These are phyloP conservation scores for Telenomus remus DNA, from an alignment of 1,140 invertebrate species.

Conservation along the genomic window DNA sequence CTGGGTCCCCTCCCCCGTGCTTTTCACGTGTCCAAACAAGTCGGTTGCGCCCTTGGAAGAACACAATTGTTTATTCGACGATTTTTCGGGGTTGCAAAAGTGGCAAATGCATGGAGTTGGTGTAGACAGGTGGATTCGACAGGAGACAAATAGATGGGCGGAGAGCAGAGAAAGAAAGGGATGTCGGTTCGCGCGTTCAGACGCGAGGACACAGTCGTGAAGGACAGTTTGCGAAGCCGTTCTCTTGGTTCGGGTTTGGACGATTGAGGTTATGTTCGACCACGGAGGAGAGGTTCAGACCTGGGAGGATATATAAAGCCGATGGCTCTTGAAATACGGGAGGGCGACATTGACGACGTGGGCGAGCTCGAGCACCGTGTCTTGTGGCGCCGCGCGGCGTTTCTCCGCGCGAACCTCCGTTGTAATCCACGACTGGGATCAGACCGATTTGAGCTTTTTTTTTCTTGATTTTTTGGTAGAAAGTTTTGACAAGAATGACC, in stretches of 20 bases:
- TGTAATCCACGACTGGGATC: slow-evolving; percentile 57
- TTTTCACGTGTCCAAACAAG: too few species aligned
- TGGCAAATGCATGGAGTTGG: too few species aligned
- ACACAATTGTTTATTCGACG: too few species aligned
- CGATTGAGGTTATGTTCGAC: slow-evolving; percentile 24
- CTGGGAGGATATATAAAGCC: slow-evolving; percentile 14
- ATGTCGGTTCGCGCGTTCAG: slow-evolving; percentile 29
- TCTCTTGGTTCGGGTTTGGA: too few species aligned
- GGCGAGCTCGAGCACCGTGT: slow-evolving; percentile 53
- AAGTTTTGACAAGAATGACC: too few species aligned
- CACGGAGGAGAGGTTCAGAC: neutral
- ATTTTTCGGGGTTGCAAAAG: too few species aligned
- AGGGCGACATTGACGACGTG: slow-evolving; percentile 53
- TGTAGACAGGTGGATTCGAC: slow-evolving; percentile 29
- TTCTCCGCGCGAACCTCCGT: slow-evolving; percentile 66
- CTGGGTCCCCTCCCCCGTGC: too few species aligned
- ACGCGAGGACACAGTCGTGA: slow-evolving; percentile 53
- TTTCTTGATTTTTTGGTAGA: too few species aligned
- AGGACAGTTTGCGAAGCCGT: too few species aligned
- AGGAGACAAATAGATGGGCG: slow-evolving; percentile 29
- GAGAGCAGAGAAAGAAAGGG: slow-evolving; percentile 51
- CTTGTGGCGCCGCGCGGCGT: slow-evolving; percentile 70
- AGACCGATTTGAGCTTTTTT: too few species aligned
- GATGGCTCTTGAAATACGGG: slow-evolving; percentile 31
- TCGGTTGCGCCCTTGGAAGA: too few species aligned